Evolutionary conservation across 2,888 invertebrate species (phyloP), one percentile per base, ranked within the genome.

Genomic region (Cancer borealis): DNA sequence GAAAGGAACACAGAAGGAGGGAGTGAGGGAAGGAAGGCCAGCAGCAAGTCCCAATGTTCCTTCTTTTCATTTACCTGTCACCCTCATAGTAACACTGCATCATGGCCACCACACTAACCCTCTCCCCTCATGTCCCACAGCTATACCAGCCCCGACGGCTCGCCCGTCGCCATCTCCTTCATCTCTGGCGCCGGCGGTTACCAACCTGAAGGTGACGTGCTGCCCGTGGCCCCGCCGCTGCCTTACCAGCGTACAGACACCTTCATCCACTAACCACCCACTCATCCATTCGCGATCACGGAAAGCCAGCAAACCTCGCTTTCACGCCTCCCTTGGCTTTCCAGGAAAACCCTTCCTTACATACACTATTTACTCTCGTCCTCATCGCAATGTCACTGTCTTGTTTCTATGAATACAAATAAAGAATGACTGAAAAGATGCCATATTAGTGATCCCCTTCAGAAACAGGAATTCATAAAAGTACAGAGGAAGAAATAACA

Each of bases 191-290:
- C 49, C 8, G 94, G 88, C 21, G 94, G 94, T 3, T 94, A 88
- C 89, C 92, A 94, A 47, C 94, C 94, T 39, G 73, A 66, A 12
- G 94, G 94, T 6, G 92, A 88, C 3, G 88, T 92, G 66, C 94
- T 94, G 5, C 94, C 94, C 45, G 94, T 94, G 47, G 94, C 94
- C 10, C 94, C 94, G 21, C 66, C 88, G 17, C 92, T 94, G n/a
- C 94, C 94, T 6, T 94, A 94, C 92, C 10, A 88, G 17, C 87
- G 94, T 21, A 39, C 66, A 47, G 26, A 89, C 2, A 14, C 4
- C 39, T 91, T 73, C 66, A 39, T 21, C 0, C 84, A 84, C 39
- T 84, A 84, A 79, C 39, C 39, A 21, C 21, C n/a, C 8, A n/a
- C 6, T 26, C 30, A 39, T n/a, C 84, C 79, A 2, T 12, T 1